Base-by-base conservation (phyloP, 37 sponge, comb jelly and placozoan genomes). In the Axinella damicornis region DNA sequence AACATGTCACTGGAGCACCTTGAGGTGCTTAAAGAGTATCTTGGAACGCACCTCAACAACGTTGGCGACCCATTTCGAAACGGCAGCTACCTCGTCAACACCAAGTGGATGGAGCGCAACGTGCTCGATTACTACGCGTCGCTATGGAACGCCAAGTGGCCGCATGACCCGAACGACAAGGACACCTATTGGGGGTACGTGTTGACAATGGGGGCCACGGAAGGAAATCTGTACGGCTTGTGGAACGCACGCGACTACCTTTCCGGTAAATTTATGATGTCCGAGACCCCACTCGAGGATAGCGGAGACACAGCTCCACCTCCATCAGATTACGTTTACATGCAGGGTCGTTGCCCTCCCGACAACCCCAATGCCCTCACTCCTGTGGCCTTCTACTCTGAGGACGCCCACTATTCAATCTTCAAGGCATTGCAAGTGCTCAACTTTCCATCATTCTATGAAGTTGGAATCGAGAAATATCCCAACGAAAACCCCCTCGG, bases 101-200 rank as follows among this genome's bases (percentile, higher is more conserved):
- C 73, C 27, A 57, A 59, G 27, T 83, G 83, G 74, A 58, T 73
- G 52, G 74, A 83, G 53, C 60, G 81, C 18, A 81, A 68, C 55
- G 81, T 81, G 1, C 70, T 81, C 1, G 81, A 81, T 58, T 81
- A 81, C 81, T 68, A 53, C 46, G 81, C 81, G 5, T 81, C 81
- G 9, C 57, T 81, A 53, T 81, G 81, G 81, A n/a, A 81, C 32
- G 70, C 70, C 34, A 53, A 56, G 20, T 81, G 81, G 81, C 81
- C 81, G 13, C 81, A 81, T 55, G 34, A 53, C 21, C 32, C 40
- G 14, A 32, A 5, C 22, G 71, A 81, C 36, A 34, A 19, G n/a
- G 81, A 69, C 5, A 69, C 55, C 33, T 81, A 81, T 70, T 81
- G 81, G 81, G 81, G 81, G 18, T 81, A 81, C 70, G 54, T 68